Percentiles rank a stretch among this genome's conserved stretches.
Evolutionary conservation across 1,140 invertebrate species (phyloP).

Genomic region (Drosophila novamexicana): DNA sequence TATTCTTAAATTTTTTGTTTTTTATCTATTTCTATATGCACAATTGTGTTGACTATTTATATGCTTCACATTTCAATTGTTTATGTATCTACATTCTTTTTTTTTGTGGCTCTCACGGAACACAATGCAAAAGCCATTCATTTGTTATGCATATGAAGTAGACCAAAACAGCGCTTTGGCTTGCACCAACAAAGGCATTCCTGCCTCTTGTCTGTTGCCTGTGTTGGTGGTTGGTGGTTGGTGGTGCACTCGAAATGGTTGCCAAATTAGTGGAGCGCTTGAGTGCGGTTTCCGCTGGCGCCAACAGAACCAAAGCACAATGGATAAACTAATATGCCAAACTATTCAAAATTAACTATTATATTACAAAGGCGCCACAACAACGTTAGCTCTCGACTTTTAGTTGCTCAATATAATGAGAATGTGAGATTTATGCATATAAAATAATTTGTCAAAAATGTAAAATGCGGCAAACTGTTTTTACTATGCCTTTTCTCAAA

Average conservation of each 20-base stretch:
- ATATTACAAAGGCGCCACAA: background rate
- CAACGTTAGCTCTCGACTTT: background rate
- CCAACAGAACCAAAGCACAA: slow-evolving; percentile 19
- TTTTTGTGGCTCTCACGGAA: slow-evolving; percentile 29
- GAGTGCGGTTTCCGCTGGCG: slow-evolving; percentile 54
- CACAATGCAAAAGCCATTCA: slow-evolving; percentile 68
- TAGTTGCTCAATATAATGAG: too few relatives aligned
- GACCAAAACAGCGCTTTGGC: slow-evolving; percentile 46
- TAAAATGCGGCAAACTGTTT: too few relatives aligned
- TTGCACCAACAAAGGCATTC: slow-evolving; percentile 22
- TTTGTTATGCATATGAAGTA: slow-evolving; percentile 80
- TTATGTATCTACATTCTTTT: slow-evolving; percentile 43
- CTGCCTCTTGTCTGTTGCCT: slow-evolving; percentile 24
- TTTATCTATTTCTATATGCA: slow-evolving; percentile 55
- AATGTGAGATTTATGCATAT: too few relatives aligned
- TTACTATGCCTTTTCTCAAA: too few relatives aligned
- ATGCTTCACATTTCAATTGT: slow-evolving; percentile 57
- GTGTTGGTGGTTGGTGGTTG: slow-evolving; percentile 10
- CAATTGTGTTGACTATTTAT: slow-evolving; percentile 53
- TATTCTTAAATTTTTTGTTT: slow-evolving; percentile 61
- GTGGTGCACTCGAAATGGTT: slow-evolving; percentile 23
- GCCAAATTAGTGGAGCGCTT: slow-evolving; percentile 46
- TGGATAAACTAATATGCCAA: slow-evolving; percentile 12
- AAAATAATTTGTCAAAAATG: too few relatives aligned
- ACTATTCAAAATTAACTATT: slow-evolving; percentile 7